phyloP scores from a whole-genome alignment of 2,113 vertebrate species.

The Plecotus auritus region DNA sequence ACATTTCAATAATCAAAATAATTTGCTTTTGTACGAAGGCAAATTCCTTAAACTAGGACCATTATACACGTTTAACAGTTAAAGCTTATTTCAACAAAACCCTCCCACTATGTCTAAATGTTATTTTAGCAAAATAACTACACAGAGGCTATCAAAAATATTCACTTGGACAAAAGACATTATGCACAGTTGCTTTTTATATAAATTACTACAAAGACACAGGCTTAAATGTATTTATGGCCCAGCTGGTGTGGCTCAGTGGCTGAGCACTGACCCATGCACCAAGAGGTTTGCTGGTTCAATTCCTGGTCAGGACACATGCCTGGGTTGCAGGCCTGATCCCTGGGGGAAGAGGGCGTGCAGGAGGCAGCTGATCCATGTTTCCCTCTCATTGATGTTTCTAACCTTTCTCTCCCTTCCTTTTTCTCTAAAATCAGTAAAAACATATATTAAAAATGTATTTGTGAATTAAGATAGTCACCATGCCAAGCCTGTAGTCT shows the following conservation, averaged over 20 bases:
- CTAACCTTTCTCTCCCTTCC: too few relatives aligned
- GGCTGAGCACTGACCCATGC: too few relatives aligned
- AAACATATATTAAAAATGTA: background rate
- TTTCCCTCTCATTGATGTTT: too few relatives aligned
- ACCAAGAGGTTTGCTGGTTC: too few relatives aligned
- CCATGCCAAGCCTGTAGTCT: background rate
- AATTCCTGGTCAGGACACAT: too few relatives aligned
- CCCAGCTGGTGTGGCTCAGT: too few relatives aligned
- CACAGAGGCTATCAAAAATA: background rate
- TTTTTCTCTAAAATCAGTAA: too few relatives aligned
- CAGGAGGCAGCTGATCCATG: too few relatives aligned
- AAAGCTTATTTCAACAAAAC: background rate
- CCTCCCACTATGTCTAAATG: background rate
- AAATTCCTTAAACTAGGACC: slow-evolving; percentile 22
- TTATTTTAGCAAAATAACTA: slow-evolving; percentile 6
- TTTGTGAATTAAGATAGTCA: background rate
- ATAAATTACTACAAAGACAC: background rate
- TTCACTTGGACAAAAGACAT: background rate
- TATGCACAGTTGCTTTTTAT: background rate
- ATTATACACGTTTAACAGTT: slow-evolving; percentile 1
- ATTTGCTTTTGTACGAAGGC: slow-evolving; percentile 22
- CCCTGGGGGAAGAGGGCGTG: too few relatives aligned
- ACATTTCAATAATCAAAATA: slow-evolving; percentile 43
- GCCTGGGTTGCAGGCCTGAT: too few relatives aligned
- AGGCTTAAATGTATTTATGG: background rate